These are phyloP conservation scores for Noctilio leporinus DNA, from an alignment of 2,113 vertebrate genomes.

Conservation along the genomic window DNA sequence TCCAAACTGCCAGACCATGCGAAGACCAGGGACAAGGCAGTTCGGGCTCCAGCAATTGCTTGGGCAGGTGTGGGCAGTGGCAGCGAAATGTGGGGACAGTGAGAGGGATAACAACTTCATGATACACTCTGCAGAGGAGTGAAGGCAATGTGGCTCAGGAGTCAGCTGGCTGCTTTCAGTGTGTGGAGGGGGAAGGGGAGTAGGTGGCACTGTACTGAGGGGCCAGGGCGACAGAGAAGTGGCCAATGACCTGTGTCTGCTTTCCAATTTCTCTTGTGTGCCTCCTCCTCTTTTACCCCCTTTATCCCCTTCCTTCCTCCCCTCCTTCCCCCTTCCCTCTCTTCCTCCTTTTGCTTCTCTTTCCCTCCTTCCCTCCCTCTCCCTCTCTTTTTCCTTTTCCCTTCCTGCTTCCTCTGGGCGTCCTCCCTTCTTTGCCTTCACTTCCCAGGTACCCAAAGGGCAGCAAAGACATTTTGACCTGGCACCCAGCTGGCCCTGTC, in stretches of 20 bases:
- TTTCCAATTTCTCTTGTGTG: background rate
- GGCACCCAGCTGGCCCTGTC: slow-evolving; percentile 12
- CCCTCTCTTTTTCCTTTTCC: background rate
- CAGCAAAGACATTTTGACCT: slow-evolving; percentile 45
- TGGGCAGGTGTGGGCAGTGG: background rate
- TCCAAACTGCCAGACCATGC: background rate
- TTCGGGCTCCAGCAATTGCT: background rate
- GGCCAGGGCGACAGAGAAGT: background rate
- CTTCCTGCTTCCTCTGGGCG: background rate
- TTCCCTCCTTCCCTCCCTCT: background rate
- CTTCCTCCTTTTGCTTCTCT: background rate
- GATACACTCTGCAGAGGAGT: background rate
- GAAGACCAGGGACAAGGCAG: background rate
- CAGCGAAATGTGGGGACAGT: too few species aligned
- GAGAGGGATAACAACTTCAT: background rate
- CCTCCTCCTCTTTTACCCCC: background rate
- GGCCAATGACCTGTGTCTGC: background rate
- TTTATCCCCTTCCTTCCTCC: background rate
- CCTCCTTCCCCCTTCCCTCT: background rate
- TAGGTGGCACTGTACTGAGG: background rate
- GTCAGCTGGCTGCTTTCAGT: background rate
- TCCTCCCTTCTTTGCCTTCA: background rate
- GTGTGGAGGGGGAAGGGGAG: fast-evolving
- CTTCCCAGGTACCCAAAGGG: slow-evolving; percentile 56
- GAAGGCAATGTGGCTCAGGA: background rate